Evolutionary conservation across 1,140 invertebrate genomes (phyloP), one percentile per base, ranked within the genome.

Genomic region (Achroia grisella): DNA sequence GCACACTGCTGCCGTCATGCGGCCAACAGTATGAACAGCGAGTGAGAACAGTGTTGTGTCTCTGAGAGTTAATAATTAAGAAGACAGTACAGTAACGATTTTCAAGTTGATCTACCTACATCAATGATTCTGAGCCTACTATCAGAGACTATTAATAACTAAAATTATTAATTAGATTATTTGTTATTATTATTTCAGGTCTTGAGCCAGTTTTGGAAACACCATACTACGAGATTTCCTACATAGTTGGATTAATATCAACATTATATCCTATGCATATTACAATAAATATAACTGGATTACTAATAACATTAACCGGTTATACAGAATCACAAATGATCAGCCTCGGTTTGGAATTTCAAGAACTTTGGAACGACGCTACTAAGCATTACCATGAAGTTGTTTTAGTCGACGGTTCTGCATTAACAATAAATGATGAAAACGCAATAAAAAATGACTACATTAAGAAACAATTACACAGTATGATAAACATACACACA

Each of bases 321-420:
- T 71, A 73, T 28, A 53, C 42, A n/a, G 67, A 73, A 53, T 49
- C 66, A 4, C 67, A 66, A 39, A 60, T 71, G 50, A 27, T 57
- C 3, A 43, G 66, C 1, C 41, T 67, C 0, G 58, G 56, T 28
- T 46, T 55, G 32, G 71, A 75, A 50, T n/a, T 75, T 4, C 15
- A 9, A 2, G 44, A 55, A n/a, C 6, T 75, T 14, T 75, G 63
- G 64, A 32, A 54, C n/a, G 63, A 61, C 15, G 59, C 56, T 8
- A 30, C 53, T 34, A n/a, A 52, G 8, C 17, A 59, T 27, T 55
- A 52, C 15, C 35, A 37, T n/a, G n/a, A 37, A 10, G 10, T 9
- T 15, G 15, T 36, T 15, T 15, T 6, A 17, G 9, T n/a, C 17
- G 34, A 11, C 33, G 44, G 41, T 15, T 8, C 14, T 13, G 4